Percentiles rank a stretch among this genome's conserved stretches.
Conservation (phyloP, 2,888 invertebrate genomes). For the Hydrotaea cyrtoneurina region DNA sequence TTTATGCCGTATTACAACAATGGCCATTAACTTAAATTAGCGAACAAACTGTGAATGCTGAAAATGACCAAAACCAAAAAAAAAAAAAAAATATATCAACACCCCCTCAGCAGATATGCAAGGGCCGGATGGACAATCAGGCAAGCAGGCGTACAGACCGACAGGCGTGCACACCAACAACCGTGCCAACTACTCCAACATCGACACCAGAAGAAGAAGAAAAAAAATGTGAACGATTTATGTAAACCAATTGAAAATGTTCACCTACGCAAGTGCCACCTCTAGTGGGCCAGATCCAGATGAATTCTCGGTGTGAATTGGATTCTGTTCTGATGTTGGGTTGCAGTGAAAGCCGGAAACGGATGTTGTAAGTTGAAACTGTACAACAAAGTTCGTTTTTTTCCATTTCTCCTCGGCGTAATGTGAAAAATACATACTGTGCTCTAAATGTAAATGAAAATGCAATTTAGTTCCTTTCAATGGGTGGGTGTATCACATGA, state of each 20-base stretch:
- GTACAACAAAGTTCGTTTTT: slow-evolving; percentile 16
- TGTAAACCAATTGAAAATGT: slow-evolving; percentile 34
- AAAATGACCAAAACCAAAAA: slow-evolving; percentile 42
- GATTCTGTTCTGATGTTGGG: background rate
- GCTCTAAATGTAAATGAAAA: slow-evolving; percentile 38
- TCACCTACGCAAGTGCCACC: slow-evolving; percentile 34
- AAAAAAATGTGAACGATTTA: slow-evolving; percentile 63
- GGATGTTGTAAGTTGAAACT: slow-evolving; percentile 62
- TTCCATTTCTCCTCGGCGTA: background rate
- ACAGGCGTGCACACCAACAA: slow-evolving; percentile 41
- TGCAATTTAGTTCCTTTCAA: slow-evolving; percentile 36
- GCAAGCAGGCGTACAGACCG: slow-evolving; percentile 4
- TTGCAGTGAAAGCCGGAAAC: slow-evolving; percentile 48
- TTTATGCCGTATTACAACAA: slow-evolving; percentile 75
- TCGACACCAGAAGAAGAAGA: slow-evolving; percentile 53
- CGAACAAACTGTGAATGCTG: slow-evolving; percentile 71
- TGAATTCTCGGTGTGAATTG: background rate
- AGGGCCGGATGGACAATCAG: background rate
- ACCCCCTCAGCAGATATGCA: background rate
- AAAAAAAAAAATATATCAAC: too few species aligned
- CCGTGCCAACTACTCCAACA: slow-evolving; percentile 36
- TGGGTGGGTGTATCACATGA: background rate
- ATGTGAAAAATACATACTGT: slow-evolving; percentile 33
- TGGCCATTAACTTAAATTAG: slow-evolving; percentile 79
- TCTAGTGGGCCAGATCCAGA: background rate